These are phyloP conservation scores for Falco concolor DNA, from an alignment of 2,797 vertebrate genomes.

Conservation along the genomic window DNA sequence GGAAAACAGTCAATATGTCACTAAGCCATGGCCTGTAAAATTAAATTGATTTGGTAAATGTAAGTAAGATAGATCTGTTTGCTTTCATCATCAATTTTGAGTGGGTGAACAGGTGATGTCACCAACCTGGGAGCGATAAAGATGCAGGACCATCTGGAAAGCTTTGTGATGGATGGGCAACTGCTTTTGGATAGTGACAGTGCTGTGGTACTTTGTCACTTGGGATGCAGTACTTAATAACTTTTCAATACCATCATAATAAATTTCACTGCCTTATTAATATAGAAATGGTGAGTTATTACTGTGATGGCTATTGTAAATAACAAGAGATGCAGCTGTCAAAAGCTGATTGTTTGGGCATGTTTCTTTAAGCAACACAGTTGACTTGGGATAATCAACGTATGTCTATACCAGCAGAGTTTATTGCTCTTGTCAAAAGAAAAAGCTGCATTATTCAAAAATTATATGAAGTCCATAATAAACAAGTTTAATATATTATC, in stretches of 20 bases:
- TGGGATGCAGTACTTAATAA: conserved; percentile 87
- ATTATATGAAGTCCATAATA: conserved; percentile 76
- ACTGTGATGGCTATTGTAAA: conserved; percentile 88
- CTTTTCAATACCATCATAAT: conserved; percentile 93
- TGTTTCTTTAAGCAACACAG: conserved; percentile 80
- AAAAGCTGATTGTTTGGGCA: conserved; percentile 78
- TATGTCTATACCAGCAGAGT: conserved; percentile 74
- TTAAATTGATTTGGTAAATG: conserved; percentile 99
- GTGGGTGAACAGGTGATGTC: conserved; percentile 93
- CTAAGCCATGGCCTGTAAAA: conserved; percentile 95
- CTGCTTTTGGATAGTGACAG: conserved; percentile 86
- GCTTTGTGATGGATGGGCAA: conserved; percentile 86
- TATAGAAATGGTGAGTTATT: conserved; percentile 96
- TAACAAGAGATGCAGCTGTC: conserved; percentile 83
- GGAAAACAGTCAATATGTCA: conserved; percentile 98
- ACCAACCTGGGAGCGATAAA: conserved; percentile 95
- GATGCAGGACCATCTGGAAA: conserved; percentile 90
- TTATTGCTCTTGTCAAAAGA: conserved; percentile 79
- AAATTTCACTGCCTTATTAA: conserved; percentile 96
- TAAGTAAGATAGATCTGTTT: conserved; percentile 99
- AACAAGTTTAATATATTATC: conserved; percentile 80
- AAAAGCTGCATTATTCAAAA: conserved; percentile 78
- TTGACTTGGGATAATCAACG: conserved; percentile 77
- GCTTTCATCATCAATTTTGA: conserved; percentile 99
- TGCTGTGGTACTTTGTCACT: conserved; percentile 90